These are phyloP conservation scores for Chaetodon trifascialis DNA, from an alignment of 2,113 vertebrate genomes.

Conservation along the genomic window DNA sequence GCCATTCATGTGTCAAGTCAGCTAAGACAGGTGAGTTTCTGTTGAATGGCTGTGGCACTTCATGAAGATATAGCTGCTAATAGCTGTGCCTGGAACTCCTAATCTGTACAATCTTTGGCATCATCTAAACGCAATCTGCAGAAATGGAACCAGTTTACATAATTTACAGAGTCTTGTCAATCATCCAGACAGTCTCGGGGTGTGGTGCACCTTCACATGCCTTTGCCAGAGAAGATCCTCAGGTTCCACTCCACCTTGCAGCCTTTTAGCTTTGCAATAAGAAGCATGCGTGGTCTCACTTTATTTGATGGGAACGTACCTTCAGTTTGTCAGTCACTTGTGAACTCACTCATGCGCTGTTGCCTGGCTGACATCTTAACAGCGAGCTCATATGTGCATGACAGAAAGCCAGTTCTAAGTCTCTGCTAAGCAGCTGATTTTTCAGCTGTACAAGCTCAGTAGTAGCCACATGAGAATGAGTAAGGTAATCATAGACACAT, in stretches of 20 bases:
- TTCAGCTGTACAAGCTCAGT: not conserved
- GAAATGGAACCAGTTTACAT: conserved; percentile 27
- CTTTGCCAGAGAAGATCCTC: not conserved
- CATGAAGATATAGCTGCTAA: not conserved
- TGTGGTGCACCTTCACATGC: not conserved
- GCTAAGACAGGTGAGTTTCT: not conserved
- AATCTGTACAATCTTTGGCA: conserved; percentile 14
- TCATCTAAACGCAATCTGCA: conserved; percentile 15
- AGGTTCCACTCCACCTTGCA: conserved; percentile 6
- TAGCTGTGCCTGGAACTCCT: not conserved
- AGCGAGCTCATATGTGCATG: not conserved
- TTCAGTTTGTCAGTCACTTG: not conserved
- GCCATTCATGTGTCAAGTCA: not conserved
- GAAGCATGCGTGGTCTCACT: not conserved
- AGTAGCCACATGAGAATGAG: not conserved
- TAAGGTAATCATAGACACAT: not conserved
- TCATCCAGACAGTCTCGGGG: not conserved
- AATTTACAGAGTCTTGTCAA: not conserved
- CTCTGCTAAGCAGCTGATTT: not conserved
- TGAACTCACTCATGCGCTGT: not conserved
- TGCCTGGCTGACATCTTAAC: not conserved
- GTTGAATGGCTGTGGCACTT: not conserved
- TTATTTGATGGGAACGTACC: not conserved
- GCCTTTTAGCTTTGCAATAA: not conserved
- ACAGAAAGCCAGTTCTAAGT: not conserved